phyloP scores from a whole-genome alignment of 2,113 vertebrate species.

The Larimichthys crocea region DNA sequence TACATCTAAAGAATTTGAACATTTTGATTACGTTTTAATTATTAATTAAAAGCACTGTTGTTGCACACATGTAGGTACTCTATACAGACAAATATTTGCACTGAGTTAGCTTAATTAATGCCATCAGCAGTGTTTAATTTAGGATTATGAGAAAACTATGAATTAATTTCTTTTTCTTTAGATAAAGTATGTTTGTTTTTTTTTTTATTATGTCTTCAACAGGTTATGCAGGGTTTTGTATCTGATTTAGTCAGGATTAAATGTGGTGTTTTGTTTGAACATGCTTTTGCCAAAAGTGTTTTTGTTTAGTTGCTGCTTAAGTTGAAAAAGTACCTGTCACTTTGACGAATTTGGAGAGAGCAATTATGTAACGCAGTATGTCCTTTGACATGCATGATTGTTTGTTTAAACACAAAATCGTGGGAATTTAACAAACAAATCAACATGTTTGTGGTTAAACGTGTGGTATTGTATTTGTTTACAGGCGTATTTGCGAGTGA shows the following conservation, averaged over 20 bases:
- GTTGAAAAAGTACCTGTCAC: not conserved
- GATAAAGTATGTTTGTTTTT: not conserved
- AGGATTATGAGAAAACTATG: not conserved
- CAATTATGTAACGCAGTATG: not conserved
- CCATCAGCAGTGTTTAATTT: not conserved
- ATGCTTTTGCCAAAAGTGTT: not conserved
- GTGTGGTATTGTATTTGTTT: not conserved
- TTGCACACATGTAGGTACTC: too few relatives aligned
- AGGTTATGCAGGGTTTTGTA: not conserved
- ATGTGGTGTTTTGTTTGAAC: constrained; percentile 5
- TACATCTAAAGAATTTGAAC: too few relatives aligned
- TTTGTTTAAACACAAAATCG: not conserved
- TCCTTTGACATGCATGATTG: constrained; percentile 21
- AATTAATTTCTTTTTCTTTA: not conserved
- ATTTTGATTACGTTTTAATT: too few relatives aligned
- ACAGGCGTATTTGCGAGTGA: not conserved
- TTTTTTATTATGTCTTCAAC: not conserved
- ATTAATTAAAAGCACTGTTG: not conserved
- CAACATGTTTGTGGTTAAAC: not conserved
- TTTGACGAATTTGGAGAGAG: not conserved
- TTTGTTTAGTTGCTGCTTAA: not conserved
- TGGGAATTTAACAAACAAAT: not conserved
- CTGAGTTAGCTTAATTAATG: not conserved
- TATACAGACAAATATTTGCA: not conserved
- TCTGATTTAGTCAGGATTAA: not conserved